These are phyloP conservation scores for Trissonchulus sp. DNA, from an alignment of 2,888 invertebrate species.

Conservation along the genomic window DNA sequence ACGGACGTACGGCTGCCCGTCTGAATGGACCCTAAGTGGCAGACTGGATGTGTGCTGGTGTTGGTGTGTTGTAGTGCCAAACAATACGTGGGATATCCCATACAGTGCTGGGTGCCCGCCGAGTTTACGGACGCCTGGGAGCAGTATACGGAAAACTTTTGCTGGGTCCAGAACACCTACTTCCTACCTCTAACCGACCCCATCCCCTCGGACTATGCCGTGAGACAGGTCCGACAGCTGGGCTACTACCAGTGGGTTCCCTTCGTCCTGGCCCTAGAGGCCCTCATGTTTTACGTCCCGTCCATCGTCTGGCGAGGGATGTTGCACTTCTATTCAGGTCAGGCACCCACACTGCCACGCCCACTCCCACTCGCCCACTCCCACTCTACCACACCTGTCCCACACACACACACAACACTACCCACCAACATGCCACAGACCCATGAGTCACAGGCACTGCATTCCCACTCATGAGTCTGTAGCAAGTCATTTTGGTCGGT, in stretches of 20 bases:
- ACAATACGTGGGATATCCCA: background rate
- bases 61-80: background rate
- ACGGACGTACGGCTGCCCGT: no score
- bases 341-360: background rate
- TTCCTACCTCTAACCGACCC: background rate
- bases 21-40: no score
- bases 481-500: no score
- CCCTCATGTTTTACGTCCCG: constrained; percentile 57
- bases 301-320: constrained; percentile 57
- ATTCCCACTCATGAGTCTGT: background rate
- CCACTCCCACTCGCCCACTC: background rate
- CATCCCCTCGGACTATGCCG: background rate
- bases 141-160: constrained; percentile 13
- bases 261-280: constrained; percentile 57
- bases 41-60: no score
- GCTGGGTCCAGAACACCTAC: constrained; percentile 8
- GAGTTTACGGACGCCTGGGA: background rate
- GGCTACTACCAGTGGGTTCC: constrained; percentile 53
- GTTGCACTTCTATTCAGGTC: constrained; percentile 54
- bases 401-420: background rate
- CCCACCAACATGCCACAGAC: no score
- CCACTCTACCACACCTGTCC: constrained; percentile 23
- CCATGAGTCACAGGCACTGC: no score
- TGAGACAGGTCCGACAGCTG: background rate
- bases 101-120: background rate